These are phyloP conservation scores for Thecocarcelia acutangulata DNA, from an alignment of 2,888 invertebrate genomes.

Conservation along the genomic window DNA sequence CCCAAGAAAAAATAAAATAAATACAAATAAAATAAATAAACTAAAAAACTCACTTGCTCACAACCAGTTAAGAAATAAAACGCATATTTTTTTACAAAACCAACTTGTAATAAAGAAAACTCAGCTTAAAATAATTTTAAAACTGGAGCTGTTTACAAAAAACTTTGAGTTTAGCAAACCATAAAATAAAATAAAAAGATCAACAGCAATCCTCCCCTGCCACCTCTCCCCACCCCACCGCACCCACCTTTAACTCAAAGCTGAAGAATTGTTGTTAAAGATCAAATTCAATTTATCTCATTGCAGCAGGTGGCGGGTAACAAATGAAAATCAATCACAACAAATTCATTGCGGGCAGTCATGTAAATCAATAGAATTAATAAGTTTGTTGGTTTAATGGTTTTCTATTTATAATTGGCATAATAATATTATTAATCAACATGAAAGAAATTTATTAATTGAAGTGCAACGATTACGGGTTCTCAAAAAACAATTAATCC, in stretches of 20 bases:
- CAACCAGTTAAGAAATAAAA: not conserved
- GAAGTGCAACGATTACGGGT: no score
- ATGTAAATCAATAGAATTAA: conserved; percentile 31
- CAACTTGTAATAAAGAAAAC: conserved; percentile 31
- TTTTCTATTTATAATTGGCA: not conserved
- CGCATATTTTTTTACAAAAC: conserved; percentile 9
- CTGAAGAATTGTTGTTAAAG: not conserved
- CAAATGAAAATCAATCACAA: conserved; percentile 11
- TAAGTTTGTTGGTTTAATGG: not conserved
- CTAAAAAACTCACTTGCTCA: not conserved
- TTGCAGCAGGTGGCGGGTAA: conserved; percentile 58
- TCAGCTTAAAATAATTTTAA: conserved; percentile 51
- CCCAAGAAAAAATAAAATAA: not conserved
- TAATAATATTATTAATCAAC: no score
- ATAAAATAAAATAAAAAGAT: conserved; percentile 25
- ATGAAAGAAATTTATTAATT: no score
- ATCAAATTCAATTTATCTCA: conserved; percentile 35
- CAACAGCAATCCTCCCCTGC: conserved; percentile 3
- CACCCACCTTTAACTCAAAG: not conserved
- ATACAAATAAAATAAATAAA: no score
- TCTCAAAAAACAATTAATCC: no score
- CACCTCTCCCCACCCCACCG: not conserved
- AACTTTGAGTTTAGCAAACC: conserved; percentile 25
- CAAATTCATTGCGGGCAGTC: conserved; percentile 18
- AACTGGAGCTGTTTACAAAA: conserved; percentile 52